These are phyloP conservation scores for Saccostrea echinata DNA, from an alignment of 1,140 invertebrate species.

Conservation along the genomic window DNA sequence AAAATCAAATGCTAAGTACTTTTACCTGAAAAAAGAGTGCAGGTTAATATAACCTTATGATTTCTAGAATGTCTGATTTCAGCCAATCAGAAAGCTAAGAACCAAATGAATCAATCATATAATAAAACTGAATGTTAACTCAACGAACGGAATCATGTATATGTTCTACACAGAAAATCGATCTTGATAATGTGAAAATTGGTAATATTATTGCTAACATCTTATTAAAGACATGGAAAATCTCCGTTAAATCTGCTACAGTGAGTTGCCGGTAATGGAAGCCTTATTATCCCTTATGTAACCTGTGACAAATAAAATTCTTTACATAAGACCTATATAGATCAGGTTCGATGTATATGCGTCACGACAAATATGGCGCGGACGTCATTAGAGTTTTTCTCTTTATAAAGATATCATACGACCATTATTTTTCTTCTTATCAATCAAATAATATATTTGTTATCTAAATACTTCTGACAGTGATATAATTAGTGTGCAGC, in stretches of 20 bases:
- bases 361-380: not conserved
- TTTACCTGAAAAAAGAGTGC: not conserved
- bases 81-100: too few species aligned
- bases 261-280: not conserved
- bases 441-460: slow-evolving; percentile 6
- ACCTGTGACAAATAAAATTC: not conserved
- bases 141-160: too few species aligned
- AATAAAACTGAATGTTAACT: too few species aligned
- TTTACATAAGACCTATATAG: not conserved
- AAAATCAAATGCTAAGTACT: too few species aligned
- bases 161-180: too few species aligned
- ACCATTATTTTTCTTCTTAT: not conserved
- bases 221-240: not conserved
- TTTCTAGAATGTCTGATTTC: not conserved
- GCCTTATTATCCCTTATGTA: not conserved
- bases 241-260: not conserved
- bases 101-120: too few species aligned
- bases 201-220: not conserved
- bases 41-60: not conserved
- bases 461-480: slow-evolving; percentile 25
- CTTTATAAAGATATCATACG: not conserved
- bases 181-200: slow-evolving; percentile 11
- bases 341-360: not conserved
- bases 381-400: not conserved
- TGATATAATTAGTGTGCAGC: slow-evolving; percentile 16